phyloP scores from a whole-genome alignment of 2,888 invertebrate genomes.

The Leptopilina drosophilae region DNA sequence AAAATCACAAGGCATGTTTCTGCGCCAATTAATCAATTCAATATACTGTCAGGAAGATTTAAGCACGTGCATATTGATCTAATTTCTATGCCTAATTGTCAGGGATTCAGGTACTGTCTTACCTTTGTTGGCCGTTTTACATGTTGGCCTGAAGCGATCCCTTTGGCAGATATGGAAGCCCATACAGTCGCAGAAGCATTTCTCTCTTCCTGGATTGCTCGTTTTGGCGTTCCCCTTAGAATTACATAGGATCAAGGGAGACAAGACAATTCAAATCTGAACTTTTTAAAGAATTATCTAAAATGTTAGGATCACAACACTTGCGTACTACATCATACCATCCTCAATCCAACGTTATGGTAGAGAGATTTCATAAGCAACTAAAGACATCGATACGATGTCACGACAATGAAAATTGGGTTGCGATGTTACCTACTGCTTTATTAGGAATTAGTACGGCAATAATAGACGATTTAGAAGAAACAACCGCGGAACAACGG shows the following conservation, averaged over 20 bases:
- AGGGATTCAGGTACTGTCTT: neutral
- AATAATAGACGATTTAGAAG: constrained; percentile 21
- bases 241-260: constrained; percentile 62
- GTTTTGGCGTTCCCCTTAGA: constrained; percentile 52
- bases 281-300: constrained; percentile 51
- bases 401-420: constrained; percentile 34
- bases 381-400: constrained; percentile 43
- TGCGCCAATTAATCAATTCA: neutral
- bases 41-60: neutral
- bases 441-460: constrained; percentile 31
- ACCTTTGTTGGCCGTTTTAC: constrained; percentile 31
- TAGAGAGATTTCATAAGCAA: constrained; percentile 51
- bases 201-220: neutral
- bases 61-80: neutral
- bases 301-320: neutral
- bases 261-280: constrained; percentile 59
- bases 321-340: constrained; percentile 43
- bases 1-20: neutral
- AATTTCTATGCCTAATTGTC: neutral
- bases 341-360: constrained; percentile 50
- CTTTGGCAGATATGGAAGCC: neutral
- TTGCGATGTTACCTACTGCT: constrained; percentile 53
- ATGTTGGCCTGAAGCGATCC: neutral
- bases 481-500: constrained; percentile 6
- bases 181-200: neutral